These are phyloP conservation scores for Zygaena filipendulae DNA, from an alignment of 2,888 invertebrate genomes.

Conservation along the genomic window DNA sequence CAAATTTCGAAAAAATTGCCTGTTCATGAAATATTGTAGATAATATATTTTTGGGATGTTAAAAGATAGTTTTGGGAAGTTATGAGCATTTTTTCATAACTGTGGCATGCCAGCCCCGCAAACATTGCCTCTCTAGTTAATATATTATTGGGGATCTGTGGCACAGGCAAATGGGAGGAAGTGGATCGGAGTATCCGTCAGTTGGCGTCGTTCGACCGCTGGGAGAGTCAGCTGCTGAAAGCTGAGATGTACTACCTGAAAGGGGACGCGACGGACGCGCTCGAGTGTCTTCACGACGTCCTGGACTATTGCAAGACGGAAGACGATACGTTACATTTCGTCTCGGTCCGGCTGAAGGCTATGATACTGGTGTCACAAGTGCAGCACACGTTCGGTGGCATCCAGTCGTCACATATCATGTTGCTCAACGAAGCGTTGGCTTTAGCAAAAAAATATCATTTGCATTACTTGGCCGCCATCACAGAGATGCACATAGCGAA, in stretches of 20 bases:
- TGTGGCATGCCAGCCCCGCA: no score
- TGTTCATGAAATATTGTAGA: no score
- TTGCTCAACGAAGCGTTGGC: conserved; percentile 77
- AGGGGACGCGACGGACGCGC: conserved; percentile 53
- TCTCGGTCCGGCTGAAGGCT: conserved; percentile 71
- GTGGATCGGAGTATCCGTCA: conserved; percentile 76
- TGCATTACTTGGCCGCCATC: conserved; percentile 80
- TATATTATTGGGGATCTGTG: no score
- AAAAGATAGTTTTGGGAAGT: no score
- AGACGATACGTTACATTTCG: conserved; percentile 59
- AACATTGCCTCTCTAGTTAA: no score
- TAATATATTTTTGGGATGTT: no score
- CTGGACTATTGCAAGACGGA: conserved; percentile 63
- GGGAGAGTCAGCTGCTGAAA: conserved; percentile 71
- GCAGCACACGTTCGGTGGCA: conserved; percentile 69
- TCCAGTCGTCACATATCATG: conserved; percentile 64
- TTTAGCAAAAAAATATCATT: conserved; percentile 77
- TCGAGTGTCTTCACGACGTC: conserved; percentile 58
- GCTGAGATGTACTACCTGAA: conserved; percentile 68
- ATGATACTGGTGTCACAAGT: conserved; percentile 76
- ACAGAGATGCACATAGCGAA: conserved; percentile 84
- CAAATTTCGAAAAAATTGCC: no score
- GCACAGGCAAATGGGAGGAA: conserved; percentile 75
- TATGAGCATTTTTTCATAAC: no score
- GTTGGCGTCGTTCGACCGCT: conserved; percentile 73